Evolutionary conservation across 2,797 vertebrate genomes (phyloP).

Genomic region (Sebastes nivosus): DNA sequence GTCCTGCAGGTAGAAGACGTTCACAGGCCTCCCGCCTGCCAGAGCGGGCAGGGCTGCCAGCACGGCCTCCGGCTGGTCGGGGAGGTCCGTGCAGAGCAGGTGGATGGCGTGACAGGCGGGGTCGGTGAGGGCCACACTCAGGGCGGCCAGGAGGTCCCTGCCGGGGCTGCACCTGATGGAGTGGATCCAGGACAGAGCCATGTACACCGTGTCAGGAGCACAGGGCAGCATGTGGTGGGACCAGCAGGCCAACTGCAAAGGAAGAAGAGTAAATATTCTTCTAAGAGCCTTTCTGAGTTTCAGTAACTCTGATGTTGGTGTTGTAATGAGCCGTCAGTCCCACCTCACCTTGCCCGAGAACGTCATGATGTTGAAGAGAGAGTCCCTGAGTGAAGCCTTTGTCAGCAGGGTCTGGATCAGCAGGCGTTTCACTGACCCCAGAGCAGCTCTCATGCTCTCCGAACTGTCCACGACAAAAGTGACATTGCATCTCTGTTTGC

Average conservation of each 20-base stretch:
- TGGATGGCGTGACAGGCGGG: slow-evolving; percentile 73
- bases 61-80: slow-evolving; percentile 60
- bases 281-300: background rate
- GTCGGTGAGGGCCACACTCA: slow-evolving; percentile 70
- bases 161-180: slow-evolving; percentile 71
- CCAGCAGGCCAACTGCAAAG: slow-evolving; percentile 68
- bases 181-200: slow-evolving; percentile 77
- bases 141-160: slow-evolving; percentile 64
- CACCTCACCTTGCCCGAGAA: slow-evolving; percentile 76
- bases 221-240: slow-evolving; percentile 75
- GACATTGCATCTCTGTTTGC: slow-evolving; percentile 59
- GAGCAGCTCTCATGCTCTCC: slow-evolving; percentile 57
- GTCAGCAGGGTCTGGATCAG: slow-evolving; percentile 73
- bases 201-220: slow-evolving; percentile 70
- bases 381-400: slow-evolving; percentile 72
- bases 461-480: slow-evolving; percentile 74
- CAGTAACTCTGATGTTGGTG: background rate
- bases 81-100: slow-evolving; percentile 62
- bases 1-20: slow-evolving; percentile 68
- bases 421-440: slow-evolving; percentile 73
- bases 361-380: slow-evolving; percentile 77
- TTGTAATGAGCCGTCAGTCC: background rate
- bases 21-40: slow-evolving; percentile 58
- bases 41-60: slow-evolving; percentile 56
- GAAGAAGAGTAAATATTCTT: background rate